Percentiles rank a stretch among this genome's conserved stretches.
Evolutionary conservation across 2,888 invertebrate genomes (phyloP).

Genomic region (Agonopterix arenella): DNA sequence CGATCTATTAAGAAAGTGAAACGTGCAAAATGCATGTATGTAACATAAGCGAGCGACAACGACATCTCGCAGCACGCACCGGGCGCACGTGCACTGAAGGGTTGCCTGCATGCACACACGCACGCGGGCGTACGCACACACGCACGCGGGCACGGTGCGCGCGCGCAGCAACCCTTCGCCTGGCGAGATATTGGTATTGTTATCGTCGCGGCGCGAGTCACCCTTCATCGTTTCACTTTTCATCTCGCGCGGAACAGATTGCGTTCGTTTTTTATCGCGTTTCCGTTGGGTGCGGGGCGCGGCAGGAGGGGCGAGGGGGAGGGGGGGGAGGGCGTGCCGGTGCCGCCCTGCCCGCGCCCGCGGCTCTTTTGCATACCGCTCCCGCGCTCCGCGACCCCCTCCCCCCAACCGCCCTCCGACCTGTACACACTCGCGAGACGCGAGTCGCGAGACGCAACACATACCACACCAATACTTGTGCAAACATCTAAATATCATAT

Average conservation of each 20-base stretch:
- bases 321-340: conserved; percentile 20
- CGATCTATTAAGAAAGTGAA: too few relatives aligned
- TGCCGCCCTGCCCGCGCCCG: conserved; percentile 36
- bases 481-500: too few relatives aligned
- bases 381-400: conserved; percentile 10
- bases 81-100: background rate
- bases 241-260: conserved; percentile 46
- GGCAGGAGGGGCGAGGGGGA: conserved; percentile 18
- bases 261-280: conserved; percentile 39
- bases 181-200: background rate
- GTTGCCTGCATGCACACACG: background rate
- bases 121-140: too few relatives aligned
- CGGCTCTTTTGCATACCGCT: conserved; percentile 47
- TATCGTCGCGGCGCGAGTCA: conserved; percentile 25
- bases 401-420: background rate
- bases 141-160: conserved; percentile 17
- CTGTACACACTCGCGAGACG: too few relatives aligned
- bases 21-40: too few relatives aligned
- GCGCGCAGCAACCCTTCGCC: conserved; percentile 40
- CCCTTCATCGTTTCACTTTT: conserved; percentile 44
- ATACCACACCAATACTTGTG: too few relatives aligned
- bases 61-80: too few relatives aligned
- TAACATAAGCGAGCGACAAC: too few relatives aligned
- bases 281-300: conserved; percentile 27
- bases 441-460: too few relatives aligned